These are phyloP conservation scores for Rhinoraja longicauda DNA, from an alignment of 2,797 vertebrate species.

Conservation along the genomic window DNA sequence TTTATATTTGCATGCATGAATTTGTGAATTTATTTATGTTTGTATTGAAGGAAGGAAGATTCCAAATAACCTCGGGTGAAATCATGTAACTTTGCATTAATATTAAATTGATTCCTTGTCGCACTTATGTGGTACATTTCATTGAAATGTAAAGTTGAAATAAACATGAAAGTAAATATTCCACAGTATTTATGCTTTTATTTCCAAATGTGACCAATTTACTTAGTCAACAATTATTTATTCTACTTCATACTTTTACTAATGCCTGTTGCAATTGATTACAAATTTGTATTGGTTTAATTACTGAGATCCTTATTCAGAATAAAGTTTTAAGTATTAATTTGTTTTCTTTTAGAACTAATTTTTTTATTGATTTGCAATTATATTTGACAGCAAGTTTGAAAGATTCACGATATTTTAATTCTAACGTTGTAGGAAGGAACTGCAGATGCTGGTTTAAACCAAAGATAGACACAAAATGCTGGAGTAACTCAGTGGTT, in stretches of 20 bases:
- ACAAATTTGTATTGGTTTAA: constrained; percentile 45
- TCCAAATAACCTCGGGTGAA: not conserved
- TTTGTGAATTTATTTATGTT: not conserved
- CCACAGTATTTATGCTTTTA: not conserved
- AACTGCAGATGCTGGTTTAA: no score
- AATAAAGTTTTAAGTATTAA: constrained; percentile 45
- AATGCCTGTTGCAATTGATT: constrained; percentile 40
- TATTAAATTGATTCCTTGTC: not conserved
- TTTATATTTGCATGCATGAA: not conserved
- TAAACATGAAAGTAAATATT: not conserved
- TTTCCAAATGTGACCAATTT: constrained; percentile 28
- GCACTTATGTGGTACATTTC: not conserved
- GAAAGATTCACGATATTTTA: not conserved
- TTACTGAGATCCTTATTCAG: constrained; percentile 45
- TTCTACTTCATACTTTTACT: constrained; percentile 38
- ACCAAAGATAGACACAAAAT: no score
- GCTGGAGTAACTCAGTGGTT: no score
- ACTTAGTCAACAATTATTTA: not conserved
- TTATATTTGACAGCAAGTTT: not conserved
- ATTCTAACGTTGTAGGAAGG: no score
- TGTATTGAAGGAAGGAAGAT: not conserved
- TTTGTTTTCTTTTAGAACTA: not conserved
- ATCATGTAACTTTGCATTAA: not conserved
- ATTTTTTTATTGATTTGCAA: not conserved
- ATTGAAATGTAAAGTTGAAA: not conserved